Evolutionary conservation across 2,797 vertebrate genomes (phyloP), one percentile per base, ranked within the genome.

Genomic region (Ataeniobius toweri): DNA sequence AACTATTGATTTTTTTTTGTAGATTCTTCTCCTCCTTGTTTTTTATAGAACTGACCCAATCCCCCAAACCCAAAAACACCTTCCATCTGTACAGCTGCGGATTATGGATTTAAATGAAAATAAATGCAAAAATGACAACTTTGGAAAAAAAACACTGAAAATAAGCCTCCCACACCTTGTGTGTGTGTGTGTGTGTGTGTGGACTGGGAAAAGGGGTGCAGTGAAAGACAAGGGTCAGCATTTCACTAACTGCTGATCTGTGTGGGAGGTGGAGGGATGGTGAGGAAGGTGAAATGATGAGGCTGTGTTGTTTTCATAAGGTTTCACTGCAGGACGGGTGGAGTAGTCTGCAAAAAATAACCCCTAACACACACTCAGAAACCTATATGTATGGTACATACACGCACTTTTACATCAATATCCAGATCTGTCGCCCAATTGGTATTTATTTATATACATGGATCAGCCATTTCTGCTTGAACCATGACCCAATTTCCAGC

Each of bases 1-100:
- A 95, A 93, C 89, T 96, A 97, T 97, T 96, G 96, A 96, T 95
- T 96, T 86, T 88, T 84, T 83, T 68, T 55, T 87, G 1, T 58
- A 22, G 22, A 68, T 69, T 69, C 76, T 56, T 78, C 80, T 81
- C 77, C 83, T 77, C 79, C 85, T 89, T 91, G 80, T 39, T 13
- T 39, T 22, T 56, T 20, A 76, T 58, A 68, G 83, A 72, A 84
- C 53, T 73, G 67, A 73, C 83, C 82, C 88, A 53, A 51, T 56
- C 65, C 6, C 75, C 85, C 71, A 85, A 75, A 39, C 71, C 85
- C 79, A 81, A 80, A 80, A 80, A 81, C 81, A 80, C 70, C 61
- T 78, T 76, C 56, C 73, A 81, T 50, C 51, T 59, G 4, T 48
- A 55, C 3, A 71, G 41, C 71, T 75, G 39, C 16, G 28, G 20